phyloP scores from a whole-genome alignment of 92 coral and sea anemone genomes.

The Pocillopora grandis region DNA sequence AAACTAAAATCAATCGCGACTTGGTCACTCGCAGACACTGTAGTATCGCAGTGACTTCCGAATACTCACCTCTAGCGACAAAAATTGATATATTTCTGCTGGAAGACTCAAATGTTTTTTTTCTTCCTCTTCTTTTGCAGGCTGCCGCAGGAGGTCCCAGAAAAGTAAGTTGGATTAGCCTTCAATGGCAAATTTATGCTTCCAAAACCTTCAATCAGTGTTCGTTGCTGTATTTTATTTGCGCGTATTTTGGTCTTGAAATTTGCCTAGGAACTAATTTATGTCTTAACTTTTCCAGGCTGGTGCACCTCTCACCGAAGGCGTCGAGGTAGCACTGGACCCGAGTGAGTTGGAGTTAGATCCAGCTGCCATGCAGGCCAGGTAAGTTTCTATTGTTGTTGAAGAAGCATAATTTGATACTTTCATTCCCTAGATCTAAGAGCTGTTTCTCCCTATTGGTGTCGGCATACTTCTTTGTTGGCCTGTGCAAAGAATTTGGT shows the following conservation, averaged over 20 bases:
- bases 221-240: too few relatives aligned
- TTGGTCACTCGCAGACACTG: too few relatives aligned
- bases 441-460: not conserved
- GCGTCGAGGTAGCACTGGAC: constrained; percentile 96
- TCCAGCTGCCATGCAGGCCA: constrained; percentile 99
- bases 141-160: constrained; percentile 52
- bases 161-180: constrained; percentile 28
- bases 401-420: not conserved
- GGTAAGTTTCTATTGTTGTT: constrained; percentile 51
- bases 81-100: too few relatives aligned
- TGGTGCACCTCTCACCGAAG: constrained; percentile 85
- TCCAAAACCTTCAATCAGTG: too few relatives aligned
- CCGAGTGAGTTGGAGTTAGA: constrained; percentile 98
- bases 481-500: too few relatives aligned
- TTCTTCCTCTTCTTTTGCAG: constrained; percentile 17
- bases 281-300: constrained; percentile 49
- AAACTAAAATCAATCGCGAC: too few relatives aligned
- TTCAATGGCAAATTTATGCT: not conserved
- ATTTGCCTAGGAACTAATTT: not conserved
- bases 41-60: not conserved
- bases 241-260: not conserved
- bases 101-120: not conserved
- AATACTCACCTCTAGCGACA: not conserved
- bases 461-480: too few relatives aligned
- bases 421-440: not conserved